These are phyloP conservation scores for Epirrhoe alternata DNA, from an alignment of 2,888 invertebrate genomes.

Conservation along the genomic window DNA sequence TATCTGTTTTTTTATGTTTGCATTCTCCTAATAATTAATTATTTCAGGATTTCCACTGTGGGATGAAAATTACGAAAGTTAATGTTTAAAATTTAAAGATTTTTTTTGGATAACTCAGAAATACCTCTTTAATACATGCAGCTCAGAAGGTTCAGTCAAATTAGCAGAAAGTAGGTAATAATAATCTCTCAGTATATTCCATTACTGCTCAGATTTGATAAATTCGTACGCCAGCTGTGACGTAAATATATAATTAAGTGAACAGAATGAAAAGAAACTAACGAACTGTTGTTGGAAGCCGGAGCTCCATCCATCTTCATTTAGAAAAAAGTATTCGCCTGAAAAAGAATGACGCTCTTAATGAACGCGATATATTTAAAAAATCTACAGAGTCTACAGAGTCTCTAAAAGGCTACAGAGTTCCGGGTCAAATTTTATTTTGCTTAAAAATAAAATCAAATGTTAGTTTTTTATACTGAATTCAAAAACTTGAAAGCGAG, in stretches of 20 bases:
- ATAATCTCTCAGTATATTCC: conserved; percentile 4
- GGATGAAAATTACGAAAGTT: too few relatives aligned
- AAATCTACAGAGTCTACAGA: too few relatives aligned
- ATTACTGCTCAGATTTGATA: conserved; percentile 6
- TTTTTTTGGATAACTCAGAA: too few relatives aligned
- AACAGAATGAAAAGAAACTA: conserved; percentile 42
- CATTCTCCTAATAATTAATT: too few relatives aligned
- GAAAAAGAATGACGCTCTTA: conserved; percentile 52
- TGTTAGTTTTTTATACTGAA: neutral
- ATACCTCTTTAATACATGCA: too few relatives aligned
- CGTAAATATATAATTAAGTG: conserved; percentile 30
- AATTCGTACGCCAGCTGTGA: conserved; percentile 22
- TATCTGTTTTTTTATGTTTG: too few relatives aligned
- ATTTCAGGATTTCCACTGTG: too few relatives aligned
- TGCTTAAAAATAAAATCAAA: neutral
- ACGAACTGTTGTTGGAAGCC: conserved; percentile 49
- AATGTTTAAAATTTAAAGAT: too few relatives aligned
- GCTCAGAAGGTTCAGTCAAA: too few relatives aligned
- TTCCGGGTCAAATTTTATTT: neutral
- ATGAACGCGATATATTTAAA: conserved; percentile 51
- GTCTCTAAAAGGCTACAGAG: conserved; percentile 22
- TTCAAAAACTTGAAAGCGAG: neutral
- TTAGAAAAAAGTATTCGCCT: conserved; percentile 49
- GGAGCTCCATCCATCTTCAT: conserved; percentile 63
- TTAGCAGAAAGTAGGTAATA: neutral